A percentile compares a stretch with the other conserved stretches of the same genome.
phyloP scores from a whole-genome alignment of 2,888 invertebrate species.

The Elgonia sp. region DNA sequence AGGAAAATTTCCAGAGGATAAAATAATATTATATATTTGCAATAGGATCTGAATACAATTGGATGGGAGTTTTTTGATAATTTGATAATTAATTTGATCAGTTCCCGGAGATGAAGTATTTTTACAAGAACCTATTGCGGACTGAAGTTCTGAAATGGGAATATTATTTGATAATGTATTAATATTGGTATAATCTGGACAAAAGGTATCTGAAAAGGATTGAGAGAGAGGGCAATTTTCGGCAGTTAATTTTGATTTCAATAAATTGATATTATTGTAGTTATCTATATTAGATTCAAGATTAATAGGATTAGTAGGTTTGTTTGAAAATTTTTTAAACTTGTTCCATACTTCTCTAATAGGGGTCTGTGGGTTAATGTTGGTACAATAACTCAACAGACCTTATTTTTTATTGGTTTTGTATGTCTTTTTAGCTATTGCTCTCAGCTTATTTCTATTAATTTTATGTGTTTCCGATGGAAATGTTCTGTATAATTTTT shows the following conservation, averaged over 20 bases:
- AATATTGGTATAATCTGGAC: background rate
- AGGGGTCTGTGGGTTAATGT: background rate
- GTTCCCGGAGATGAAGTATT: conserved; percentile 33
- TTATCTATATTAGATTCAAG: background rate
- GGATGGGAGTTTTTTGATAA: conserved; percentile 13
- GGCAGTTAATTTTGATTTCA: background rate
- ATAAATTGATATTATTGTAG: background rate
- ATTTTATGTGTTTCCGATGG: conserved; percentile 25
- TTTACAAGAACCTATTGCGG: background rate
- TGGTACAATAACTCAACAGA: background rate
- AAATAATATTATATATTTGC: background rate
- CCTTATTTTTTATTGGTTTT: background rate
- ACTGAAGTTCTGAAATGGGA: background rate
- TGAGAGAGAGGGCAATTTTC: background rate
- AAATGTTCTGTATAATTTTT: conserved; percentile 32
- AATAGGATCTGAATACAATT: background rate
- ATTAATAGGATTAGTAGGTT: background rate
- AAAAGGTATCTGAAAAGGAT: background rate
- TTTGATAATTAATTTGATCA: conserved; percentile 27
- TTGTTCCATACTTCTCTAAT: background rate
- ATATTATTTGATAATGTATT: conserved; percentile 6
- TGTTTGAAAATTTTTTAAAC: conserved; percentile 3
- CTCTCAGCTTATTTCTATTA: conserved; percentile 45
- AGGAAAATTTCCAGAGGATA: background rate
- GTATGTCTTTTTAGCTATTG: conserved; percentile 40